Percentiles rank a stretch among this genome's conserved stretches.
phyloP scores from a whole-genome alignment of 2,113 vertebrate species.

The Lepus europaeus region DNA sequence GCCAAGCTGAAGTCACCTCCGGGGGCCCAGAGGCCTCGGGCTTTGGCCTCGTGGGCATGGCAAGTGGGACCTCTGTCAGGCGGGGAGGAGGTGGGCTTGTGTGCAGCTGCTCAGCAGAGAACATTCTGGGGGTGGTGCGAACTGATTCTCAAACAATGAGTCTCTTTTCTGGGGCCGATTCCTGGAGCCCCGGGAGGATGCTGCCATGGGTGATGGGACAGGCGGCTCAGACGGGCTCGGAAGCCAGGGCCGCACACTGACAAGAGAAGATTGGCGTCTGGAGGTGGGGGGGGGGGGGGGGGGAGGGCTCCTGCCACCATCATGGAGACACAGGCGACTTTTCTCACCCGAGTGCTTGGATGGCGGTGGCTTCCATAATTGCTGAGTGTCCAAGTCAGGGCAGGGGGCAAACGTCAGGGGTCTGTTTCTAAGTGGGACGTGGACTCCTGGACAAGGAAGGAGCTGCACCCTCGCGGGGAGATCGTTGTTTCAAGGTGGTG shows the following conservation, averaged over 20 bases:
- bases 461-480: neutral
- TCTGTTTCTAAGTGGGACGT: neutral
- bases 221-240: neutral
- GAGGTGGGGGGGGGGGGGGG: no score
- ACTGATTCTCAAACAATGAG: no score
- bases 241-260: accelerated
- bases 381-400: neutral
- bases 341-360: neutral
- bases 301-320: accelerated
- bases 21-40: neutral
- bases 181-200: neutral
- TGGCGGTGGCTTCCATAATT: neutral
- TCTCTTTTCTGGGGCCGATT: neutral
- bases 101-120: neutral
- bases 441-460: neutral
- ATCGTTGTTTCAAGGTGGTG: neutral
- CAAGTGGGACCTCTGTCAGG: accelerated
- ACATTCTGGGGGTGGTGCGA: neutral
- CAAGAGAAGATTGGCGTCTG: neutral
- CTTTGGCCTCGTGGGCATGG: accelerated
- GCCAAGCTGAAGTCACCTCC: neutral
- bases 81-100: accelerated
- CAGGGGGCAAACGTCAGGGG: neutral
- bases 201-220: neutral
- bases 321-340: neutral